Evolutionary conservation across 2,888 invertebrate species (phyloP).

Genomic region (Periphyllus acericola): DNA sequence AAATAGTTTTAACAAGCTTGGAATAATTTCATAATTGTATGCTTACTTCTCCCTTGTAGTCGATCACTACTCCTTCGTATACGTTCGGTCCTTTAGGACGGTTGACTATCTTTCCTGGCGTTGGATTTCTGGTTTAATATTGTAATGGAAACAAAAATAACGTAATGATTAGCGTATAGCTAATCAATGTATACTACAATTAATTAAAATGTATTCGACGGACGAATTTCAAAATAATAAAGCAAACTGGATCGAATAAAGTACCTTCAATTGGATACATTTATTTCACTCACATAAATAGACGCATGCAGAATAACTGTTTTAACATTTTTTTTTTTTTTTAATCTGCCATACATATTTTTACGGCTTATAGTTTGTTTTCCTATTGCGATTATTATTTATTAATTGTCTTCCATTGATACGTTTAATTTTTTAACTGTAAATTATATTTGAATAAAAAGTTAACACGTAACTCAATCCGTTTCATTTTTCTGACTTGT

Average conservation of each 20-base stretch:
- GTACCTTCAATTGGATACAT: not conserved
- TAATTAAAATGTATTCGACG: not conserved
- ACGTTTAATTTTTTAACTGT: no score
- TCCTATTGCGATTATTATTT: no score
- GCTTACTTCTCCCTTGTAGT: conserved; percentile 70
- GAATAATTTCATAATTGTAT: not conserved
- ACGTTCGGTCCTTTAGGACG: conserved; percentile 71
- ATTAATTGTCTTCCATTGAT: no score
- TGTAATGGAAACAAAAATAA: not conserved
- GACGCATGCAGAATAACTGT: no score
- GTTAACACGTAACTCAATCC: no score
- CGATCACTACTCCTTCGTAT: conserved; percentile 71
- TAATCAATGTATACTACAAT: not conserved
- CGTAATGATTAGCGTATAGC: not conserved
- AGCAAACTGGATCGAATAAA: not conserved
- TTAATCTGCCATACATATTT: no score
- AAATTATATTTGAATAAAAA: not conserved
- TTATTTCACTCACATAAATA: not conserved
- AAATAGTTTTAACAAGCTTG: not conserved
- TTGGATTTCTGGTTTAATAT: conserved; percentile 68
- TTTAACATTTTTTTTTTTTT: no score
- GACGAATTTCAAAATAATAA: not conserved
- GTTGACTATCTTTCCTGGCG: conserved; percentile 72
- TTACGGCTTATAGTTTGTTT: no score
- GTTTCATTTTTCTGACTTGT: no score